Evolutionary conservation across 2,888 invertebrate species (phyloP).

Genomic region (Salpingus planirostris): DNA sequence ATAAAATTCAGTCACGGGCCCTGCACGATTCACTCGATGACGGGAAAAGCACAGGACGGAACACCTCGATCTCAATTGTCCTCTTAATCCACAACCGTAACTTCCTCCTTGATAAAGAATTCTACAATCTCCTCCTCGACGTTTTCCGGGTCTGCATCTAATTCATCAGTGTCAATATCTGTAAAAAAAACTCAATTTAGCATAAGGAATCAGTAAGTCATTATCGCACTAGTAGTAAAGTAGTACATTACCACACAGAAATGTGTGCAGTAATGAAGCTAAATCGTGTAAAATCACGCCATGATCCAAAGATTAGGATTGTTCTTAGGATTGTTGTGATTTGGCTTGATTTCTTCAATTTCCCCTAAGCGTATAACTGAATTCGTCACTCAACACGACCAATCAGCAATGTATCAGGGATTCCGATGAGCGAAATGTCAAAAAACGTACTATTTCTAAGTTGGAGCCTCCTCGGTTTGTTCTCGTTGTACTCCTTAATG

Average conservation of each 20-base stretch:
- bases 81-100: constrained; percentile 69
- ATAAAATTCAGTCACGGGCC: constrained; percentile 8
- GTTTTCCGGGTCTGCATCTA: constrained; percentile 76
- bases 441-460: constrained; percentile 73
- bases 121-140: constrained; percentile 93
- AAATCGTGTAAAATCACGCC: too few species aligned
- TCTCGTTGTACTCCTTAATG: constrained; percentile 63
- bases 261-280: too few species aligned
- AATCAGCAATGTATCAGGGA: constrained; percentile 15
- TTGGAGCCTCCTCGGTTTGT: constrained; percentile 73
- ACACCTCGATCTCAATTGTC: constrained; percentile 18
- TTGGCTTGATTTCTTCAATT: too few species aligned
- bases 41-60: constrained; percentile 17
- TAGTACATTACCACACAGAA: too few species aligned
- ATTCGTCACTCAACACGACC: too few species aligned
- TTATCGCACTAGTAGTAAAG: too few species aligned
- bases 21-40: background rate
- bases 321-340: too few species aligned
- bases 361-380: constrained; percentile 29
- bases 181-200: constrained; percentile 35
- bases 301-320: too few species aligned
- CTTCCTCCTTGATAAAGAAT: constrained; percentile 97
- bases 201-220: background rate
- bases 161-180: constrained; percentile 92
- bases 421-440: constrained; percentile 14